Evolutionary conservation across 1,140 invertebrate genomes (phyloP).

Genomic region (Sarcophaga bullata): DNA sequence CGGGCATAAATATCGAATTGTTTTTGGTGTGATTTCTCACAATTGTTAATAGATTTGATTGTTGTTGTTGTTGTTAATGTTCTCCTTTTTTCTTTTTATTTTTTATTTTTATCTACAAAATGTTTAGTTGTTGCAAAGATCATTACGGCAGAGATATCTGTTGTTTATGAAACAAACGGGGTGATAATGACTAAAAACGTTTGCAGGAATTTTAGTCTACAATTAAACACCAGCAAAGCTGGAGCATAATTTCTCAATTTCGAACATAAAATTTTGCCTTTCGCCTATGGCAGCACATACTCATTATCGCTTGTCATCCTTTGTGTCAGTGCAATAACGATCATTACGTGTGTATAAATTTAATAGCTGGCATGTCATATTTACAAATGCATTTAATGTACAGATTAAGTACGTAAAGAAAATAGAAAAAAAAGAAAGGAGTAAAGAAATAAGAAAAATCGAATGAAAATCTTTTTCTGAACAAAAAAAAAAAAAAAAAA

Average conservation of each 20-base stretch:
- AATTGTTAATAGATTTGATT: slow-evolving; percentile 10
- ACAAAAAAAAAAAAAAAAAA: background rate
- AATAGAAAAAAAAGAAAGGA: too few relatives aligned
- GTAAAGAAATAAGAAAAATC: background rate
- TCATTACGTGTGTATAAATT: background rate
- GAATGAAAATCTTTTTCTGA: background rate
- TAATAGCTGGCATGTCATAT: background rate
- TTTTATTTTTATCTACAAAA: background rate
- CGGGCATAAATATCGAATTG: background rate
- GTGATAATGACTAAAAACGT: slow-evolving; percentile 33
- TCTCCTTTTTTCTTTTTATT: too few relatives aligned
- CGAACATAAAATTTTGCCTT: background rate
- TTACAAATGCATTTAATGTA: slow-evolving; percentile 2
- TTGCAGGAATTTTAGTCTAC: slow-evolving; percentile 20
- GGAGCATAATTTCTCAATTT: slow-evolving; percentile 1
- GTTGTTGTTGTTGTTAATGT: too few relatives aligned
- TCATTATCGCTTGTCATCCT: too few relatives aligned
- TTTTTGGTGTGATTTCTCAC: slow-evolving; percentile 32
- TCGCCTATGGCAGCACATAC: background rate
- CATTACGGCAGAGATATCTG: background rate
- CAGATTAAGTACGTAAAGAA: background rate
- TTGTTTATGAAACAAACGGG: background rate
- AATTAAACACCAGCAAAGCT: slow-evolving; percentile 29
- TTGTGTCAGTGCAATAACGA: too few relatives aligned
- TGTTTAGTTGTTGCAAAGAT: background rate